Conservation (phyloP, 37 sponge, comb jelly and placozoan species). For the Spongilla lacustris region DNA sequence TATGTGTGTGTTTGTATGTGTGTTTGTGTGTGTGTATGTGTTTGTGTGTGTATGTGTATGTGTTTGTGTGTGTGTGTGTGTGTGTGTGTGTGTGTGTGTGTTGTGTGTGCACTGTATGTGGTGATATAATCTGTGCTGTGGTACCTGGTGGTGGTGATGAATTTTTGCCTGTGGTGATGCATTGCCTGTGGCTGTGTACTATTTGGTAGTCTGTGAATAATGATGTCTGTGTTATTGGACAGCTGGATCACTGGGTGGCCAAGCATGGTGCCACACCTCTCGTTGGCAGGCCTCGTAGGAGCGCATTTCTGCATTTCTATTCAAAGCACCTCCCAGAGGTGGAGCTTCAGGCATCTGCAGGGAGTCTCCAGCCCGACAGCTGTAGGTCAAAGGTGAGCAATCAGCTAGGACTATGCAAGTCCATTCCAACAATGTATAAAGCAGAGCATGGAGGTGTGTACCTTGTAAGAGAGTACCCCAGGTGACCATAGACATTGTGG, state of each 20-base stretch:
- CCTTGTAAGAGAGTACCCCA: too few relatives aligned
- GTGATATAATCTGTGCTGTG: too few relatives aligned
- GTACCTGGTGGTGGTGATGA: too few relatives aligned
- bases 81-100: too few relatives aligned
- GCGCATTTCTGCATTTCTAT: slow-evolving; percentile 59
- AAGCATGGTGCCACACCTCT: neutral
- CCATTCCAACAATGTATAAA: too few relatives aligned
- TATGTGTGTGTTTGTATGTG: neutral
- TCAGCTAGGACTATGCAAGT: too few relatives aligned
- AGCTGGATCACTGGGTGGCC: slow-evolving; percentile 60
- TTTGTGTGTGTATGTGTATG: neutral
- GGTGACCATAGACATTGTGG: too few relatives aligned
- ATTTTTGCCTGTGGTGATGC: too few relatives aligned
- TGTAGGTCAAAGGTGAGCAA: slow-evolving; percentile 35
- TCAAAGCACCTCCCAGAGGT: slow-evolving; percentile 58
- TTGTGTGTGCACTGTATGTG: too few relatives aligned
- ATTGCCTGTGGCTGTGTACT: neutral
- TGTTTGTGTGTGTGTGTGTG: too few relatives aligned
- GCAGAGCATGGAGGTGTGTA: too few relatives aligned
- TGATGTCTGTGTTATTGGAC: neutral
- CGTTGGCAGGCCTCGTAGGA: neutral
- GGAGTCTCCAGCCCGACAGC: neutral
- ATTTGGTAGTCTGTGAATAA: neutral
- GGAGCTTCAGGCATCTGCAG: neutral
- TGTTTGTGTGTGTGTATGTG: too few relatives aligned